Evolutionary conservation across 2,888 invertebrate species (phyloP).

Genomic region (Thysanoteuthis rhombus): DNA sequence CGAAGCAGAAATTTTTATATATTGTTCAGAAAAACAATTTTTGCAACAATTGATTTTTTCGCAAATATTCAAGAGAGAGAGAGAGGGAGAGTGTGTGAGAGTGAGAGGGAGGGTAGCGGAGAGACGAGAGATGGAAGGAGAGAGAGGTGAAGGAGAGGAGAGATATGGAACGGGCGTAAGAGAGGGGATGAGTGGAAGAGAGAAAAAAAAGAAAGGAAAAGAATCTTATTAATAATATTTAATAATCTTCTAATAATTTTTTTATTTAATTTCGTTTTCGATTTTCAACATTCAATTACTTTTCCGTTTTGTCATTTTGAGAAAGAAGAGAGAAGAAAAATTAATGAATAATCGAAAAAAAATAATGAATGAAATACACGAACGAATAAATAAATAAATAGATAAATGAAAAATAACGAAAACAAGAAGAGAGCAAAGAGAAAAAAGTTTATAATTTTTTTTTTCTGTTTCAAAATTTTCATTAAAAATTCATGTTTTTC

Average conservation of each 20-base stretch:
- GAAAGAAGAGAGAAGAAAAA: neutral
- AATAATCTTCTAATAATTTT: neutral
- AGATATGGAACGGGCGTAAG: no score
- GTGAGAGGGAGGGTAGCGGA: no score
- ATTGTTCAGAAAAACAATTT: no score
- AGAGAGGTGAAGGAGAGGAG: neutral
- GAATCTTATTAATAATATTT: slow-evolving; percentile 12
- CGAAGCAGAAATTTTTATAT: no score
- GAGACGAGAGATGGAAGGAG: neutral
- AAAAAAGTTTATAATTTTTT: neutral
- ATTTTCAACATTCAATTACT: neutral
- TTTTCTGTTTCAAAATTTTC: neutral
- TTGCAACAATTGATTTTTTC: no score
- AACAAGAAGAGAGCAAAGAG: neutral
- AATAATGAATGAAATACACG: no score
- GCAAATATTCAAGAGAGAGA: neutral
- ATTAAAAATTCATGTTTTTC: neutral
- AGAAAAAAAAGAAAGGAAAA: neutral
- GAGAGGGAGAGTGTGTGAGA: neutral
- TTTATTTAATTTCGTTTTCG: neutral
- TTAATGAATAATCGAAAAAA: neutral
- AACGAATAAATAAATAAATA: no score
- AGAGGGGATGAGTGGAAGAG: neutral
- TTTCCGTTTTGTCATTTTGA: neutral
- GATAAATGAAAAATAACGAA: neutral